Evolutionary conservation across 2,888 invertebrate species (phyloP).

Genomic region (Clepsis dumicolana): DNA sequence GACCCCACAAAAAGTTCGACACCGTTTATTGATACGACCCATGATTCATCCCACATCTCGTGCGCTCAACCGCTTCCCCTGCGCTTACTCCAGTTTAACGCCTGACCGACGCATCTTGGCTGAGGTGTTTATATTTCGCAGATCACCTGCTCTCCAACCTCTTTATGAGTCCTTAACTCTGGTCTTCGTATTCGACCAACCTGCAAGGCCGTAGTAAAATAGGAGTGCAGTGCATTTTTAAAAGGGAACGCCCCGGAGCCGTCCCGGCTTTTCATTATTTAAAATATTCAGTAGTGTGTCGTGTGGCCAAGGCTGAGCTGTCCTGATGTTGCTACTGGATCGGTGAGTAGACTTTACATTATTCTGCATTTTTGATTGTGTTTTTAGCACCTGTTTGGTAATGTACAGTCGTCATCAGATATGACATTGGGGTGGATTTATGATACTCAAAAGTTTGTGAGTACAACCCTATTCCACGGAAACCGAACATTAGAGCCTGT

Average conservation of each 20-base stretch:
- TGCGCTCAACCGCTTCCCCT: constrained; percentile 14
- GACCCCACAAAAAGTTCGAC: constrained; percentile 15
- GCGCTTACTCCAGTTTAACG: constrained; percentile 54
- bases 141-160: constrained; percentile 61
- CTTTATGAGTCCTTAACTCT: constrained; percentile 76
- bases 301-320: constrained; percentile 67
- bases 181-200: constrained; percentile 76
- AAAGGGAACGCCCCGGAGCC: constrained; percentile 78
- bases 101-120: constrained; percentile 54
- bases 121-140: constrained; percentile 56
- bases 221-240: constrained; percentile 84
- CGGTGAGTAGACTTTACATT: constrained; percentile 69
- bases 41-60: constrained; percentile 9
- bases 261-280: constrained; percentile 81
- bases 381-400: not conserved
- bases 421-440: not conserved
- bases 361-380: constrained; percentile 51
- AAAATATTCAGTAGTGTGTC: constrained; percentile 83
- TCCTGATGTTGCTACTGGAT: constrained; percentile 57
- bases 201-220: constrained; percentile 81
- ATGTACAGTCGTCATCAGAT: not conserved
- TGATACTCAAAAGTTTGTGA: not conserved
- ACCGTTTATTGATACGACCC: constrained; percentile 34
- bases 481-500: not conserved
- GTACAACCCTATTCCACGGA: not conserved